A percentile compares a stretch with the other conserved stretches of the same genome.
Evolutionary conservation across 2,113 vertebrate species (phyloP).

Genomic region (Dolichotis patagonum): DNA sequence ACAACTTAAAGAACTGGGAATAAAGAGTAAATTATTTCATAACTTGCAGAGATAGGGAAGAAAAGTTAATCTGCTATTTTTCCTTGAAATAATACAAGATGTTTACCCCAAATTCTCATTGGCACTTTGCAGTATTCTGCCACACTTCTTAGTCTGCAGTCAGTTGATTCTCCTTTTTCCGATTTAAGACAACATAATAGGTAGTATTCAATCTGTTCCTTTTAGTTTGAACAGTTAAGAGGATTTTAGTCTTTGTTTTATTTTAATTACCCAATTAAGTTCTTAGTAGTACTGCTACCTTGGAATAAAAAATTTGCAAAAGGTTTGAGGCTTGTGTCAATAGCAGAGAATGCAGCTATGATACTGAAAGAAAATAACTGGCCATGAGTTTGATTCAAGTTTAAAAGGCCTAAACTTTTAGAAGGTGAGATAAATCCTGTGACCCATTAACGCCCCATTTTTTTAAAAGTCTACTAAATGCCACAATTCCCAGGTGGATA

Average conservation of each 20-base stretch:
- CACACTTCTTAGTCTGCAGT: constrained; percentile 35
- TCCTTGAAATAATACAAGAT: neutral
- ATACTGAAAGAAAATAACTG: constrained; percentile 6
- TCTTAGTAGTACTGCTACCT: constrained; percentile 67
- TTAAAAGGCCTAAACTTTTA: constrained; percentile 45
- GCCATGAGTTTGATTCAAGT: neutral
- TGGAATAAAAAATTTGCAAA: constrained; percentile 50
- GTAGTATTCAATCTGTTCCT: constrained; percentile 68
- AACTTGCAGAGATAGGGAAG: constrained; percentile 33
- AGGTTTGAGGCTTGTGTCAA: constrained; percentile 37
- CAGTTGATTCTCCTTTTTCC: constrained; percentile 70
- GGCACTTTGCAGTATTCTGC: constrained; percentile 17
- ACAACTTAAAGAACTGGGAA: constrained; percentile 14
- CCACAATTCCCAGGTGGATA: neutral
- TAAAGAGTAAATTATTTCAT: constrained; percentile 1
- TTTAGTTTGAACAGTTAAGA: constrained; percentile 65
- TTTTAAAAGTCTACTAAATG: constrained; percentile 19
- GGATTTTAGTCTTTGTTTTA: constrained; percentile 67
- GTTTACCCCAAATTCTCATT: constrained; percentile 24
- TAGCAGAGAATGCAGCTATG: constrained; percentile 26
- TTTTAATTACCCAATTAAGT: constrained; percentile 73
- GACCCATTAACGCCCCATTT: constrained; percentile 7
- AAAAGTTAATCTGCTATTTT: constrained; percentile 1
- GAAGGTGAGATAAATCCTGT: neutral
- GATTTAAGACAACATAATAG: constrained; percentile 65